Percentiles rank a stretch among this genome's conserved stretches.
These are phyloP conservation scores for Synodontis membranacea DNA, from an alignment of 2,113 vertebrate genomes.

Conservation along the genomic window DNA sequence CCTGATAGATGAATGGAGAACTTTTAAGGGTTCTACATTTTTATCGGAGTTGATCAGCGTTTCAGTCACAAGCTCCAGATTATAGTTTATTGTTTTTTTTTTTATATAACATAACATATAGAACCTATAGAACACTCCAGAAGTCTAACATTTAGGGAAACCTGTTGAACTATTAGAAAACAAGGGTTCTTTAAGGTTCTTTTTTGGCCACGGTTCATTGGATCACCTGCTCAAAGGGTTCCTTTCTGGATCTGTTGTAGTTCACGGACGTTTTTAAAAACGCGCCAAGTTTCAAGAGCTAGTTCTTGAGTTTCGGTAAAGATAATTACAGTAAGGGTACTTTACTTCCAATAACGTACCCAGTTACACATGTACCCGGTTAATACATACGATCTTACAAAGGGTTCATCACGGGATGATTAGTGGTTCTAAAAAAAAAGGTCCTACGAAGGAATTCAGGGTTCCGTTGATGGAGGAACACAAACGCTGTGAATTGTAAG, in stretches of 20 bases:
- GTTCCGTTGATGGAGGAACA: neutral
- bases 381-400: neutral
- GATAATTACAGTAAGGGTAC: neutral
- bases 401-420: neutral
- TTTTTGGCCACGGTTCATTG: neutral
- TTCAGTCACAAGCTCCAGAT: no score
- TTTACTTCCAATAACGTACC: neutral
- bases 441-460: neutral
- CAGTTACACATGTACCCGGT: neutral
- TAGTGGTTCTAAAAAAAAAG: neutral
- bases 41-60: no score
- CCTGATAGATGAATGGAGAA: no score
- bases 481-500: neutral
- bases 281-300: neutral
- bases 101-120: no score
- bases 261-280: neutral
- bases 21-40: no score
- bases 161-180: neutral
- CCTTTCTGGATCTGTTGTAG: neutral
- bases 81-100: no score
- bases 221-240: neutral
- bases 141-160: neutral
- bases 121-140: neutral
- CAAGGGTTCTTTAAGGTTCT: neutral
- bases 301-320: neutral